These are phyloP conservation scores for Euproctis similis DNA, from an alignment of 2,888 invertebrate genomes.

Conservation along the genomic window DNA sequence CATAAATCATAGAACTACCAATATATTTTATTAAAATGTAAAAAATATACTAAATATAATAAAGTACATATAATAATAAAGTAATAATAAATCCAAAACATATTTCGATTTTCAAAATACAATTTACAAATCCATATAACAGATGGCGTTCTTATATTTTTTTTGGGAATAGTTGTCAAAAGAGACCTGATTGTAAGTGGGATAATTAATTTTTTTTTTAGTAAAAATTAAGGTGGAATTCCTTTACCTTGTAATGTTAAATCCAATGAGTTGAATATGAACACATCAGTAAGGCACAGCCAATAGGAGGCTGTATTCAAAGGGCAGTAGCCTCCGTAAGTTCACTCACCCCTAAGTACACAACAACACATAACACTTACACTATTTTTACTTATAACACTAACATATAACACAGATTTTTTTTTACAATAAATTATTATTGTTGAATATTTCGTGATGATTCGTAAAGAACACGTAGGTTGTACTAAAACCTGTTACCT, in stretches of 20 bases:
- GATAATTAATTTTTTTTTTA: too few relatives aligned
- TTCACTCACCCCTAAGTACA: conserved; percentile 53
- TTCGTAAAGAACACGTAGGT: conserved; percentile 43
- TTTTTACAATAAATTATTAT: conserved; percentile 57
- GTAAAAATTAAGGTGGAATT: neutral
- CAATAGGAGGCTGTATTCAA: conserved; percentile 14
- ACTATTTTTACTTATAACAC: conserved; percentile 19
- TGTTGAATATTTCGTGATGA: conserved; percentile 32
- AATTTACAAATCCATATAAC: too few relatives aligned
- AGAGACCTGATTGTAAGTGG: too few relatives aligned
- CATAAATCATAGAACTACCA: too few relatives aligned
- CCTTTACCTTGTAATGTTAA: conserved; percentile 5
- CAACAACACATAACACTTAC: conserved; percentile 36
- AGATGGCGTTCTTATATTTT: too few relatives aligned
- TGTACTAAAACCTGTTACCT: conserved; percentile 52
- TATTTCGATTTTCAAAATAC: too few relatives aligned
- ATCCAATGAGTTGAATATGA: conserved; percentile 5
- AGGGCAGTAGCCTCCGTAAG: conserved; percentile 52
- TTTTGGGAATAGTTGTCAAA: too few relatives aligned
- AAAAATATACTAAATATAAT: too few relatives aligned
- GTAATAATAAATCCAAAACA: too few relatives aligned
- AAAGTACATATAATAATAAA: too few relatives aligned
- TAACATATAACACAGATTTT: conserved; percentile 32
- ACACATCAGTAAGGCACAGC: conserved; percentile 8
- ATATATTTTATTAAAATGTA: too few relatives aligned